Evolutionary conservation across 2,888 invertebrate genomes (phyloP), one percentile per base, ranked within the genome.

Genomic region (Leucophenga montana): DNA sequence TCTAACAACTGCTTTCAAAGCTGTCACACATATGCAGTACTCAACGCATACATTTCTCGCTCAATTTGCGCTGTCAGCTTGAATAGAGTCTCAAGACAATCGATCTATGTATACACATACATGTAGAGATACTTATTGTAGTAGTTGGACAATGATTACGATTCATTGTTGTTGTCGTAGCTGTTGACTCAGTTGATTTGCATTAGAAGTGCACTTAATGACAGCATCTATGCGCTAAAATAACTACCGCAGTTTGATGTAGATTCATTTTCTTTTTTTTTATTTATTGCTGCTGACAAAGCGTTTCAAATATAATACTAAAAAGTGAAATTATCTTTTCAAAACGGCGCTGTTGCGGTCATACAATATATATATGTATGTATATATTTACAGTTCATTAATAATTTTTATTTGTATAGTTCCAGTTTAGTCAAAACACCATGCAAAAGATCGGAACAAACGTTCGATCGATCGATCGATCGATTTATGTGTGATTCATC

Each of bases 141-240:
- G 9, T 39, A 39, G 39, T 39, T 39, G 39, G 39, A 39, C 39
- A 39, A 39, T 39, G 39, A 39, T 39, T 39, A 8, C 39, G 50
- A 6, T 16, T 13, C 50, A 50, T 50, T 33, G 61, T 46, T 56
- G 27, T 67, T 70, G 50, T 66, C 66, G 62, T 39, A 1, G 11
- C 11, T 39, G 39, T 80, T 80, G 80, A 80, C 80, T 84, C 84
- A 84, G 79, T 80, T 79, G 77, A 81, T 85, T 86, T 85, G 85
- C 86, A 85, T 83, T 78, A 79, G 78, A 83, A 87, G 85, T 86
- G 85, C 82, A 83, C 85, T 84, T 82, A 79, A 84, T 86, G 87
- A 80, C 82, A 82, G 75, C 79, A 80, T 80, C 81, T 82, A 78
- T 84, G 82, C 82, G 82, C 86, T 83, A 84, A 85, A 83, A 80